phyloP scores from a whole-genome alignment of 2,797 vertebrate species.

The Atherinosoma microstoma region DNA sequence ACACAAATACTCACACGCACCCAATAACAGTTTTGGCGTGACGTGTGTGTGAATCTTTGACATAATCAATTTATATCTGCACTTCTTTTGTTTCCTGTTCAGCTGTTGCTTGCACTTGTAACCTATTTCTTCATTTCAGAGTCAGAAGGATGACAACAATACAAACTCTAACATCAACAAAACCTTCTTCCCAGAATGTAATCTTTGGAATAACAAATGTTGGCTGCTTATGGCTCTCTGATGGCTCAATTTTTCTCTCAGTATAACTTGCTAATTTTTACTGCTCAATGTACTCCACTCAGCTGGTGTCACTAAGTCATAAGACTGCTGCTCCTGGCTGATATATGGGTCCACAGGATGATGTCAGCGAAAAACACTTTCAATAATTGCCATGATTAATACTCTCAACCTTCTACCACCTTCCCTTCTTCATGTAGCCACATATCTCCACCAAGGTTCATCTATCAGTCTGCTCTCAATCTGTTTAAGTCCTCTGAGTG shows the following conservation, averaged over 20 bases:
- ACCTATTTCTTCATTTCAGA: slow-evolving; percentile 55
- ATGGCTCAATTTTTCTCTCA: slow-evolving; percentile 80
- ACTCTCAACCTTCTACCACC: slow-evolving; percentile 92
- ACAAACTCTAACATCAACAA: slow-evolving; percentile 58
- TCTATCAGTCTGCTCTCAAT: slow-evolving; percentile 90
- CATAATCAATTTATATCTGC: slow-evolving; percentile 51
- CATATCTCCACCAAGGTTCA: slow-evolving; percentile 89
- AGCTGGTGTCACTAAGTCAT: slow-evolving; percentile 80
- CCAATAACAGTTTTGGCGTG: slow-evolving; percentile 50
- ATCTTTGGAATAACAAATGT: slow-evolving; percentile 73
- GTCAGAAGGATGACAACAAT: slow-evolving; percentile 32
- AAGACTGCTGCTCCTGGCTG: slow-evolving; percentile 80
- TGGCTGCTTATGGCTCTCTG: slow-evolving; percentile 71
- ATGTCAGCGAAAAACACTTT: slow-evolving; percentile 94
- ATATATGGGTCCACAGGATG: slow-evolving; percentile 91
- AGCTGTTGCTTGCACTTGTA: slow-evolving; percentile 43
- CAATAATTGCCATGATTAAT: slow-evolving; percentile 99
- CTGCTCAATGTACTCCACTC: slow-evolving; percentile 80
- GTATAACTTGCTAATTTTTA: slow-evolving; percentile 83
- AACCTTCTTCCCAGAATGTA: slow-evolving; percentile 52
- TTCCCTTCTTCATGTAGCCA: slow-evolving; percentile 85
- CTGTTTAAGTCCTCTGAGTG: slow-evolving; percentile 92
- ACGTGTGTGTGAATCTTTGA: slow-evolving; percentile 60
- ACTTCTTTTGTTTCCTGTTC: slow-evolving; percentile 56
- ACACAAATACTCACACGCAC: slow-evolving; percentile 11